Base-by-base conservation (phyloP, 2,113 vertebrate genomes). In the Cyphomyrus discorhynchus region DNA sequence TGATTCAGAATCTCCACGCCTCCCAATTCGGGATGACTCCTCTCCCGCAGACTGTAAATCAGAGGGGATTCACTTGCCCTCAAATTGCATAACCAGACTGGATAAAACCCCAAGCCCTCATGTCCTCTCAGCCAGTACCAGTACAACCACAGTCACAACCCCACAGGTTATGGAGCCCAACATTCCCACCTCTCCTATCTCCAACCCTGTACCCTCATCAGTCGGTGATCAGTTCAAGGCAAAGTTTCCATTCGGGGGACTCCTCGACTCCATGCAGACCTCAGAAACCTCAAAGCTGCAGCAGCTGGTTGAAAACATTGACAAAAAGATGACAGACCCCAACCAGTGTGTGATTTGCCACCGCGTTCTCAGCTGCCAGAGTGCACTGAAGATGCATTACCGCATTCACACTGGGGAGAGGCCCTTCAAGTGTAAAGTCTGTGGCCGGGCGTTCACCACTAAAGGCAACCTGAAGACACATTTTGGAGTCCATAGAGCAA, bases 381-480 rank as follows among this genome's bases (percentile, higher is more conserved):
- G 98, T 0, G 98, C 98, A 3, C 97, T 99, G 89, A 99, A 98
- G 95, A 99, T 99, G 98, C 98, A 99, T 95, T 98, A 99, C 92
- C 96, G 98, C 91, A 98, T 98, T 2, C 98, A 99, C 96, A 99
- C 98, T 0, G 98, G 98, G 17, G 98, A 99, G 93, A 96, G 98
- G 94, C 98, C 98, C 91, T 99, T 97, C 93, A 99, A 98, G 94
- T 99, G 98, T 94, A 98, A 97, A 95, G 97, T 99, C 92, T 99
- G 98, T 31, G 97, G 97, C 92, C 96, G 98, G 35, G 98, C 98
- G 47, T 99, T 99, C 94, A 99, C 98, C 95, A 99, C 98, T 47
- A 99, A 98, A 93, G 98, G 98, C 90, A 99, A 99, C 96, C 95
- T 99, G 92, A 99, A 99, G 96, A 98, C 98, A 3, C 98, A 99